phyloP scores from a whole-genome alignment of 64 coral and sea anemone species.

The Pachyseris speciosa region DNA sequence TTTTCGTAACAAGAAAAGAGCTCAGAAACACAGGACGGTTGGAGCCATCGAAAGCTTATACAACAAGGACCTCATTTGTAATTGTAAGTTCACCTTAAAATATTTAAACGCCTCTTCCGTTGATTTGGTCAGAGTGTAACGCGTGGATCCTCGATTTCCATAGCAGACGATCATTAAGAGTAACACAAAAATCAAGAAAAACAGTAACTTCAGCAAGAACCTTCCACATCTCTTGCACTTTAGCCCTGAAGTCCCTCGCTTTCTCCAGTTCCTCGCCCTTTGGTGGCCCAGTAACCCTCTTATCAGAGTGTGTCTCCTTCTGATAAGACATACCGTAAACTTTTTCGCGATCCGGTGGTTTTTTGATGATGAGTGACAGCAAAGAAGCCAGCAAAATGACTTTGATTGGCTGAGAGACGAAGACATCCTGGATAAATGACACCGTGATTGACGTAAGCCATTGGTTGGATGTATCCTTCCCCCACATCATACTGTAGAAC shows the following conservation, averaged over 20 bases:
- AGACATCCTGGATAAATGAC: constrained; percentile 76
- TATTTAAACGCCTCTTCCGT: constrained; percentile 49
- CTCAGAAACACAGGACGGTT: no score
- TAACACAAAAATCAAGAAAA: constrained; percentile 59
- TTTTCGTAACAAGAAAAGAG: no score
- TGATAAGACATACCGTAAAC: constrained; percentile 28
- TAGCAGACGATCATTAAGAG: constrained; percentile 76
- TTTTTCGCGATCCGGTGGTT: constrained; percentile 33
- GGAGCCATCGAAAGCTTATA: no score
- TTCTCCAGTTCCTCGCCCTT: constrained; percentile 50
- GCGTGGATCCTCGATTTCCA: constrained; percentile 71
- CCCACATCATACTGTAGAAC: constrained; percentile 91
- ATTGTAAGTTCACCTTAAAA: constrained; percentile 64
- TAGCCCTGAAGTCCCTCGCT: constrained; percentile 24
- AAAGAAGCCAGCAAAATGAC: constrained; percentile 66
- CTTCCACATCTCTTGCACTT: constrained; percentile 37
- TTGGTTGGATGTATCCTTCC: constrained; percentile 73
- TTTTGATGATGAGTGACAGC: constrained; percentile 65
- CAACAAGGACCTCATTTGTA: background rate
- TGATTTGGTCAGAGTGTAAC: constrained; percentile 36
- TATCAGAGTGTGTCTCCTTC: background rate
- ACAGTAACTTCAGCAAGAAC: constrained; percentile 55
- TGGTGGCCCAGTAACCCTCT: background rate
- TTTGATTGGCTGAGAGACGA: constrained; percentile 82
- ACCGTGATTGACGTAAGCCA: constrained; percentile 87